Percentiles rank a stretch among this genome's conserved stretches.
Conservation (phyloP, 2,797 vertebrate species). For the Mionectes olivaceus region DNA sequence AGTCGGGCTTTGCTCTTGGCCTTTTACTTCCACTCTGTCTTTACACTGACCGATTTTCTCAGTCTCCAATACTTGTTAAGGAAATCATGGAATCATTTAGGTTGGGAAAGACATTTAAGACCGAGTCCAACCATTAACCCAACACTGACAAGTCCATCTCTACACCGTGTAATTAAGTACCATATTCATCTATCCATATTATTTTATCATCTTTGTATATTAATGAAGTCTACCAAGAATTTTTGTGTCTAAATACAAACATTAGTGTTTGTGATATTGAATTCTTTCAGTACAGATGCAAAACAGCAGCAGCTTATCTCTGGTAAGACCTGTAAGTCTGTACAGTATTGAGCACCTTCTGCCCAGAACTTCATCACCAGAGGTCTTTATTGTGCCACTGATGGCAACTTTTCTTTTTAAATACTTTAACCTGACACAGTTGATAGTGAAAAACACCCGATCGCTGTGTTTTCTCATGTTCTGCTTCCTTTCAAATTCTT, state of each 20-base stretch:
- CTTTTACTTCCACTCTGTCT: neutral
- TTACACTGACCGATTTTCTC: fast-evolving
- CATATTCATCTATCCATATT: neutral
- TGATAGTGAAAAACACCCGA: neutral
- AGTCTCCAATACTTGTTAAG: neutral
- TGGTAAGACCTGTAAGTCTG: neutral
- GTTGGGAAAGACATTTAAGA: neutral
- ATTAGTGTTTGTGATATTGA: neutral
- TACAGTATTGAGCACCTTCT: fast-evolving
- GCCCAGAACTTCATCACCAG: fast-evolving
- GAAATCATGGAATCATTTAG: neutral
- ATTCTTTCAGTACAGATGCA: neutral
- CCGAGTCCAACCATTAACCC: fast-evolving
- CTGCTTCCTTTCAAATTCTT: neutral
- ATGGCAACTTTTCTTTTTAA: neutral
- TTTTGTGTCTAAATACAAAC: neutral
- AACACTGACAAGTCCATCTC: neutral
- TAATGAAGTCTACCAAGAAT: neutral
- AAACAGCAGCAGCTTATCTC: neutral
- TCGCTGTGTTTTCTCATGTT: neutral
- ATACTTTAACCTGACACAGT: neutral
- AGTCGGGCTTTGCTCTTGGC: neutral
- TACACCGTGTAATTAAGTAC: neutral
- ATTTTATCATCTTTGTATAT: neutral
- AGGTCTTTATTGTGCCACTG: neutral